phyloP scores from a whole-genome alignment of 2,797 vertebrate species.

The Sebastes trivittatus region DNA sequence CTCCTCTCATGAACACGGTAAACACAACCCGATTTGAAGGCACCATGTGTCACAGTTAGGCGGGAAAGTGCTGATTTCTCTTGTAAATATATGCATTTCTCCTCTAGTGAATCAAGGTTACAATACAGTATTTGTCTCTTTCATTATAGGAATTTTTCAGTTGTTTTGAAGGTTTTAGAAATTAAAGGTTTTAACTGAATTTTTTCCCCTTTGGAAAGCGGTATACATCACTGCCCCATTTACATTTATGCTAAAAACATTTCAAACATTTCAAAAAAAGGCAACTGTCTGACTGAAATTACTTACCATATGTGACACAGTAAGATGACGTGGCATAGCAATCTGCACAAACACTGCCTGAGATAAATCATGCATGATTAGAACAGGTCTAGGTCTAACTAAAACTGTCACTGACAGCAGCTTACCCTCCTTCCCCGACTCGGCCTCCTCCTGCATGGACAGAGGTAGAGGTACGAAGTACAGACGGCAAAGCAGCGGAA shows the following conservation, averaged over 20 bases:
- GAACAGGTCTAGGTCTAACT: not conserved
- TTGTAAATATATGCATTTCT: not conserved
- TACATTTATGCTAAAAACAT: not conserved
- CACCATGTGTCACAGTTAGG: not conserved
- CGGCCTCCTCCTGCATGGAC: constrained; percentile 77
- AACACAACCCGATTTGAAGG: no score
- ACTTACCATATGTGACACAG: not conserved
- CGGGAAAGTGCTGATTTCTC: not conserved
- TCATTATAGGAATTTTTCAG: not conserved
- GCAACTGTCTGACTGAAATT: not conserved
- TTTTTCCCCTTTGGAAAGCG: not conserved
- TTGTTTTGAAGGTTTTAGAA: not conserved
- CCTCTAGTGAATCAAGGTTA: not conserved
- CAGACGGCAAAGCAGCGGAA: constrained; percentile 83
- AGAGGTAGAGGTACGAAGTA: constrained; percentile 80
- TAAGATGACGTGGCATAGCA: not conserved
- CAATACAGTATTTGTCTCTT: not conserved
- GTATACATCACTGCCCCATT: not conserved
- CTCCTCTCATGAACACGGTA: no score
- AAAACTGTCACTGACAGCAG: not conserved
- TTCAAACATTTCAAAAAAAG: not conserved
- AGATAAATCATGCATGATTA: not conserved
- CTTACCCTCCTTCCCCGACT: constrained; percentile 65
- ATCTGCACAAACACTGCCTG: not conserved
- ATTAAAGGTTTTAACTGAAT: not conserved